Evolutionary conservation across 92 coral and sea anemone species (phyloP).

Genomic region (Epizoanthus fatuus): DNA sequence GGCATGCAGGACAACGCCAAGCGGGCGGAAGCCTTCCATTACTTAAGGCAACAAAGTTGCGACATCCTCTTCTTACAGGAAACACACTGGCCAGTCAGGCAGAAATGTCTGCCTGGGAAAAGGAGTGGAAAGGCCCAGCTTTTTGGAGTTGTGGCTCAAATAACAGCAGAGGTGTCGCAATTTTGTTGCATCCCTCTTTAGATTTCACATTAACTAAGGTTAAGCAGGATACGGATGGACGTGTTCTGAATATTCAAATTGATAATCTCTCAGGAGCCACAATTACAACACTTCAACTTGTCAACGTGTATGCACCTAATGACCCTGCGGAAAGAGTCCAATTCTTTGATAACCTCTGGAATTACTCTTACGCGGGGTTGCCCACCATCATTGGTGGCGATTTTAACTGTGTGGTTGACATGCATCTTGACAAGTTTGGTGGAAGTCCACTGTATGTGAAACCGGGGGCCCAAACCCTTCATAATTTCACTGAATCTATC

Average conservation of each 20-base stretch:
- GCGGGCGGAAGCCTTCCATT: background rate
- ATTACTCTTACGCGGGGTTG: too few relatives aligned
- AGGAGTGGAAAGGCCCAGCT: constrained; percentile 22
- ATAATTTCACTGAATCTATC: too few relatives aligned
- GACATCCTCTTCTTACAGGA: constrained; percentile 40
- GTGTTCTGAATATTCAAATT: background rate
- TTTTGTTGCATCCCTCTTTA: background rate
- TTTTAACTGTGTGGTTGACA: too few relatives aligned
- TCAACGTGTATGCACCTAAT: too few relatives aligned
- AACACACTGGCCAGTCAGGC: background rate
- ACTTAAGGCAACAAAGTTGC: background rate
- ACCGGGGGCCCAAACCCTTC: too few relatives aligned
- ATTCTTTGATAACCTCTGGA: too few relatives aligned
- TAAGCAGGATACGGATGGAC: background rate
- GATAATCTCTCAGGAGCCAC: too few relatives aligned
- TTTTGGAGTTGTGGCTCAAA: constrained; percentile 11
- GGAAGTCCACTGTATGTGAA: too few relatives aligned
- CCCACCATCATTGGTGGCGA: too few relatives aligned
- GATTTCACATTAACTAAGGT: background rate
- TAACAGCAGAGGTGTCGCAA: constrained; percentile 27
- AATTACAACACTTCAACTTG: too few relatives aligned
- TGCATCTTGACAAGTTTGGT: too few relatives aligned
- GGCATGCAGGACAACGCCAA: constrained; percentile 16
- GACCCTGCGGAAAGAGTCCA: too few relatives aligned
- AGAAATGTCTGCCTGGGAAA: background rate